A percentile compares a stretch with the other conserved stretches of the same genome.
Conservation (phyloP, 2,113 vertebrate genomes). For the Python bivittatus region DNA sequence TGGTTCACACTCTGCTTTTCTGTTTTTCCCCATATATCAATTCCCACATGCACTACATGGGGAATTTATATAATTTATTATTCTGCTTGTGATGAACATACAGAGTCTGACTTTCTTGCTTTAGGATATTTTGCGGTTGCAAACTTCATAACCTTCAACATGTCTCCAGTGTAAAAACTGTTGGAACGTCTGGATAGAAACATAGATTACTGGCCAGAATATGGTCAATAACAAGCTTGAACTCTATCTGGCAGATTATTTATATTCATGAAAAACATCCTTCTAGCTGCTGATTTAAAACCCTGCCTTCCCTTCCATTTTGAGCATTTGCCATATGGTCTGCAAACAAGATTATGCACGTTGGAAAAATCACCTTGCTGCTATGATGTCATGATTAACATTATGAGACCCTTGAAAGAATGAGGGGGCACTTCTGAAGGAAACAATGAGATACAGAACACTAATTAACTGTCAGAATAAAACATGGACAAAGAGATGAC, state of each 20-base stretch:
- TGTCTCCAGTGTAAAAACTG: neutral
- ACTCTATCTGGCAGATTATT: neutral
- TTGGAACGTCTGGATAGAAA: neutral
- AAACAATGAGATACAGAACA: slow-evolving; percentile 48
- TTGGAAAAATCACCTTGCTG: slow-evolving; percentile 55
- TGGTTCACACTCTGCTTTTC: neutral
- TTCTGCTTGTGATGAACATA: neutral
- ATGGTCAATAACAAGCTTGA: neutral
- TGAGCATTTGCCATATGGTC: slow-evolving; percentile 36
- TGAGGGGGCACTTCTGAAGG: neutral
- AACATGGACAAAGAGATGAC: slow-evolving; percentile 41
- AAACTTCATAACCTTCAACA: neutral
- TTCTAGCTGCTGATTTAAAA: slow-evolving; percentile 2
- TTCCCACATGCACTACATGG: neutral
- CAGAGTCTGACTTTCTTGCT: neutral
- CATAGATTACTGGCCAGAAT: neutral
- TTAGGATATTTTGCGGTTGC: neutral
- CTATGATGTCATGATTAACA: slow-evolving; percentile 54
- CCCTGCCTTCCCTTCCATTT: slow-evolving; percentile 34
- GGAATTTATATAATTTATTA: neutral
- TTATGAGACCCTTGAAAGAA: slow-evolving; percentile 31
- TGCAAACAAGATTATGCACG: slow-evolving; percentile 52
- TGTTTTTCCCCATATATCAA: neutral
- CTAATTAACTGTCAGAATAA: slow-evolving; percentile 52
- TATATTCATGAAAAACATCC: neutral